These are phyloP conservation scores for Anguilla japonica DNA, from an alignment of 2,113 vertebrate genomes.

Conservation along the genomic window DNA sequence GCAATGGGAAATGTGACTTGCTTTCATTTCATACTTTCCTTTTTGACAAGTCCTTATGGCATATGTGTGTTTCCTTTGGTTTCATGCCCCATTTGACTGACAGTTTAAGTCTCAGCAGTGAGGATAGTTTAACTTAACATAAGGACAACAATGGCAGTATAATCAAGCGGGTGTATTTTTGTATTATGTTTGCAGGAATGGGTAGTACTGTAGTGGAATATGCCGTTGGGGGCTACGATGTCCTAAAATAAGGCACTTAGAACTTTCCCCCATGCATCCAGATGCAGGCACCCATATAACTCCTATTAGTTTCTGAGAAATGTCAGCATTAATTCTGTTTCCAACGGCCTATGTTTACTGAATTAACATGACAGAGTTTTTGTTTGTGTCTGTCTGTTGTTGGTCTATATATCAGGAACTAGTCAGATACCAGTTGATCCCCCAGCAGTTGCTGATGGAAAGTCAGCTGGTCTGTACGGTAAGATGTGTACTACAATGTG, in stretches of 20 bases:
- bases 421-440: conserved; percentile 47
- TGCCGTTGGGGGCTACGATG: background rate
- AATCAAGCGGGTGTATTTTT: background rate
- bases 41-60: too few species aligned
- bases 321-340: too few species aligned
- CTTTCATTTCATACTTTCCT: too few species aligned
- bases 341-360: too few species aligned
- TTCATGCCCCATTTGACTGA: too few species aligned
- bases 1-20: too few species aligned
- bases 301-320: background rate
- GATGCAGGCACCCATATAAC: background rate
- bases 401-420: conserved; percentile 42
- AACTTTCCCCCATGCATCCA: background rate
- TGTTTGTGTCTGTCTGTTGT: background rate
- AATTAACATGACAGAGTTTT: background rate
- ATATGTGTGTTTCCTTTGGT: too few species aligned
- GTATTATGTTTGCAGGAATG: background rate
- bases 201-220: background rate
- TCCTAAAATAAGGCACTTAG: background rate
- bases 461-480: conserved; percentile 46
- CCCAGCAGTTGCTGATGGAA: conserved; percentile 49
- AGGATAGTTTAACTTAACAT: background rate
- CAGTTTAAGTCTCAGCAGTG: too few species aligned
- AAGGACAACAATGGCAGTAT: background rate
- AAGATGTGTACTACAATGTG: background rate